Base-by-base conservation (phyloP, 2,888 invertebrate species). In the Nezara viridula region DNA sequence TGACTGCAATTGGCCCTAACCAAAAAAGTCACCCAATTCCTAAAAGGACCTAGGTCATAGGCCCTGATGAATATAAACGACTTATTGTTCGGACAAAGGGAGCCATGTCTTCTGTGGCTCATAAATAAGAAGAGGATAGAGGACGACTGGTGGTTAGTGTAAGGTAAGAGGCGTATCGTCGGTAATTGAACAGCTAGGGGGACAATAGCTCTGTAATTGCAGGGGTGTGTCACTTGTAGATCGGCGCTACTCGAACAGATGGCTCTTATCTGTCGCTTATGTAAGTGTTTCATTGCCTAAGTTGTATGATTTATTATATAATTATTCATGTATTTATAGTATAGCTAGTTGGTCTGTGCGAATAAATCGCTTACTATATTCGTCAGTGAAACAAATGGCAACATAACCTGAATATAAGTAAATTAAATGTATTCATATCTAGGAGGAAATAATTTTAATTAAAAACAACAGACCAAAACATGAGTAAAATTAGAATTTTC, bases 1-100 rank as follows among this genome's bases (percentile, higher is more conserved):
- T 73, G 4, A 27, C 60, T 14, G 60, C 27, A 60, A 60, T 60
- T 60, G 3, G 60, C n/a, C n/a, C n/a, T 60, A 12, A 60, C 60
- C 60, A 60, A 14, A 60, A n/a, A n/a, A 55, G 55, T n/a, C 10
- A 14, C 27, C 60, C 60, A 60, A 60, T 60, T 60, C 60, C 60
- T 60, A 27, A 60, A 60, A 60, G 60, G 60, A n/a, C 50, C 50
- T 21, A 50, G 50, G 50, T 21, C n/a, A n/a, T n/a, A n/a, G n/a
- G n/a, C n/a, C 14, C 60, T 60, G 60, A 60, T 60, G 60, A 60
- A 60, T 60, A 60, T 14, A 60, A 60, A 60, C 60, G 60, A 60
- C 60, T 60, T 60, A 60, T 60, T 60, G 60, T 60, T 60, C 27
- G 60, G 27, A 27, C 60, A 14, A 14, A 27, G n/a, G 0, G 60